Conservation (phyloP, 2,113 vertebrate species). For the Dicrurus megarhynchus region DNA sequence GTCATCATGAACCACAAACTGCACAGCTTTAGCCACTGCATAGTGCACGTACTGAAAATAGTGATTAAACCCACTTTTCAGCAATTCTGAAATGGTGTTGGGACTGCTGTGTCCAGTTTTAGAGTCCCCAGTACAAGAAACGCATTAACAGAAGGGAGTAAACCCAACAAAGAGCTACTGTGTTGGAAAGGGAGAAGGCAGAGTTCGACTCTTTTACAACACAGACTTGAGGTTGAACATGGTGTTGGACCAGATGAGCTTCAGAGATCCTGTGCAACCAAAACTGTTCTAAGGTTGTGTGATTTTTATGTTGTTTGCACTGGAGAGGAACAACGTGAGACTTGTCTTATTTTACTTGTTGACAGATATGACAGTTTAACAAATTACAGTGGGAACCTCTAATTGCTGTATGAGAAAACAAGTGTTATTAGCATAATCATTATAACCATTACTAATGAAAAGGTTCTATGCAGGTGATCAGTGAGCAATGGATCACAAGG, state of each 20-base stretch:
- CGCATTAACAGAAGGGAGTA: neutral
- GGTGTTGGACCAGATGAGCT: neutral
- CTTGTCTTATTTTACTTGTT: neutral
- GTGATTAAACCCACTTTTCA: neutral
- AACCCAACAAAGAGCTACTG: neutral
- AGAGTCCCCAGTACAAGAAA: neutral
- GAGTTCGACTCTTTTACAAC: neutral
- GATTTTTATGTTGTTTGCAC: neutral
- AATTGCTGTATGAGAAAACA: neutral
- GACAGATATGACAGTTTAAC: neutral
- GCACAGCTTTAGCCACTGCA: fast-evolving
- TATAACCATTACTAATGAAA: neutral
- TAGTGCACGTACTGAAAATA: fast-evolving
- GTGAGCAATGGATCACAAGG: neutral
- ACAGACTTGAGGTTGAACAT: neutral
- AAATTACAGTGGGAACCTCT: neutral
- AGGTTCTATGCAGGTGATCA: neutral
- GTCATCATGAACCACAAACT: fast-evolving
- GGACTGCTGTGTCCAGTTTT: neutral
- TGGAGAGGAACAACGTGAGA: neutral
- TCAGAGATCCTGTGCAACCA: neutral
- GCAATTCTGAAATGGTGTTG: neutral
- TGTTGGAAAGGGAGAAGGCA: neutral
- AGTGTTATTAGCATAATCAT: neutral
- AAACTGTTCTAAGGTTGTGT: neutral